Base-by-base conservation (phyloP, 2,888 invertebrate genomes). In the Drosophila acutilabella region DNA sequence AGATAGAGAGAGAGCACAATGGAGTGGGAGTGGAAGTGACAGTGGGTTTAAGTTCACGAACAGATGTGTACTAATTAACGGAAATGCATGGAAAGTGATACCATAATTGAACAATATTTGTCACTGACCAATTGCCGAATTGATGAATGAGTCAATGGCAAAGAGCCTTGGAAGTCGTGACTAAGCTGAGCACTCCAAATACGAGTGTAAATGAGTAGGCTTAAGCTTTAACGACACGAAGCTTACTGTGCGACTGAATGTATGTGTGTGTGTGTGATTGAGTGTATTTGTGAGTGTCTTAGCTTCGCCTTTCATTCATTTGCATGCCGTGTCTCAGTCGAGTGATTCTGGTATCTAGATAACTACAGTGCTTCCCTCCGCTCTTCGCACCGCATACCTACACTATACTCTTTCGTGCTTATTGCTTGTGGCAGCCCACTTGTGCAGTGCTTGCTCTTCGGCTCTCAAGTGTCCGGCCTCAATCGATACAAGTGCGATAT, bases 271-370 rank as follows among this genome's bases (percentile, higher is more conserved):
- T 47, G 42, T 26, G 30, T 59, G 48, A 50, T 11, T 41, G 40
- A 36, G 26, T 61, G 45, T 66, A 26, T 64, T 41, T 52, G 56
- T 61, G 57, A 44, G 44, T 30, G 59, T 64, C 66, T 82, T 72
- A 52, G 69, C 53, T 50, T 71, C 73, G 79, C 74, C 77, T 77
- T 72, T 77, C 77, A 74, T 70, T 80, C 70, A 84, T 84, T 80
- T 84, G 81, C 84, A 84, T 87, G 67, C 58, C 76, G 60, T 74
- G 74, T 50, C 58, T 68, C 82, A 82, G 73, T 82, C 58, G 81
- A 85, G 75, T 78, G 77, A 85, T 72, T 87, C 74, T 79, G 57
- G 47, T 67, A 71, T 73, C 75, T 71, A 81, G 85, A 78, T 78
- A 69, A 64, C 45, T 56, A 18, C 44, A 42, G 5, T 36, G 20